A percentile compares a stretch with the other conserved stretches of the same genome.
These are phyloP conservation scores for Sebastes vulpes DNA, from an alignment of 2,797 vertebrate species.

Conservation along the genomic window DNA sequence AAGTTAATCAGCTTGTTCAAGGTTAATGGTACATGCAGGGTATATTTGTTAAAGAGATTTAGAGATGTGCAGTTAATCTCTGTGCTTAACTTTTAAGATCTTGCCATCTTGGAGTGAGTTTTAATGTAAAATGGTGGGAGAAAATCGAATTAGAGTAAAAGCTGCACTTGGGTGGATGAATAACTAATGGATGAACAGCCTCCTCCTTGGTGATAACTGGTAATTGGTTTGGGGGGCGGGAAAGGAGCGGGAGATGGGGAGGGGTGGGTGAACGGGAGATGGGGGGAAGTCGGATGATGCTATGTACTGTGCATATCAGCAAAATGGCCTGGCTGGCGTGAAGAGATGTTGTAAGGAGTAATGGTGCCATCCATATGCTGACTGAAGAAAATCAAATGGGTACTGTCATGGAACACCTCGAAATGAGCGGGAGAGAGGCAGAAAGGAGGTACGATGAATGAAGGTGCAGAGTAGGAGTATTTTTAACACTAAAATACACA, in stretches of 20 bases:
- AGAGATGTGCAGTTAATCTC: conserved; percentile 66
- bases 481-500: conserved; percentile 1
- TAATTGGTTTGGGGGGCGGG: conserved; percentile 64
- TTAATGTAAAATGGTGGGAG: conserved; percentile 63
- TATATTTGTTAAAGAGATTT: conserved; percentile 72
- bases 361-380: conserved; percentile 78
- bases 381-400: conserved; percentile 63
- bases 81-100: conserved; percentile 72
- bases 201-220: conserved; percentile 72
- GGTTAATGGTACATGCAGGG: conserved; percentile 72
- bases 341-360: conserved; percentile 73
- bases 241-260: not conserved
- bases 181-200: conserved; percentile 72
- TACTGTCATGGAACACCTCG: conserved; percentile 53
- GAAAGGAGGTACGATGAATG: conserved; percentile 4
- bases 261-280: not conserved
- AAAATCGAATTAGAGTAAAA: conserved; percentile 74
- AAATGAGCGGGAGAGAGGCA: conserved; percentile 30
- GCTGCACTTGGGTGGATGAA: conserved; percentile 64
- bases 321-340: conserved; percentile 62
- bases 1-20: conserved; percentile 75
- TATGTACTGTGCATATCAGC: conserved; percentile 65
- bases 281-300: conserved; percentile 28
- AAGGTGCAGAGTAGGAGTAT: not conserved
- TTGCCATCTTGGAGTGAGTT: conserved; percentile 56